Conservation (phyloP, 2,888 invertebrate genomes). For the Smittia aterrima region DNA sequence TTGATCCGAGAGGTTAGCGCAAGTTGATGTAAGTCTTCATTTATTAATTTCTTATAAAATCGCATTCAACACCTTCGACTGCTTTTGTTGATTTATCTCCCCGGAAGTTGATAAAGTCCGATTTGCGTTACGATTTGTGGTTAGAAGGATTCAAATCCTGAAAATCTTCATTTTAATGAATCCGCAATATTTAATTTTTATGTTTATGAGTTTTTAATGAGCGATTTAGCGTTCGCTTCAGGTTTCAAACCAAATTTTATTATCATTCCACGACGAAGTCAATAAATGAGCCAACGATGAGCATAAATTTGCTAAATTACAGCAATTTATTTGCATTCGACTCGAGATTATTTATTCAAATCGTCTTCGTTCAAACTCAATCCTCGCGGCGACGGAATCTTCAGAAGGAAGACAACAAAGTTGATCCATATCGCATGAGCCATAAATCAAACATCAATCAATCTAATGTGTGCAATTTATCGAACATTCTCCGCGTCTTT, state of each 20-base stretch:
- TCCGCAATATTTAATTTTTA: no score
- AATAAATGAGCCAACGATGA: no score
- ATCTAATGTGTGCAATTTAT: constrained; percentile 36
- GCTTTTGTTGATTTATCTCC: constrained; percentile 32
- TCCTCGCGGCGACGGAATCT: background rate
- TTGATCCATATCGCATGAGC: constrained; percentile 29
- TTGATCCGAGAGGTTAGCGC: background rate
- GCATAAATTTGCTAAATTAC: background rate
- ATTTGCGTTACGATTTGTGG: no score
- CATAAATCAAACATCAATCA: constrained; percentile 41
- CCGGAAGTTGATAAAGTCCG: no score
- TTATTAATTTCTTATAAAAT: constrained; percentile 18
- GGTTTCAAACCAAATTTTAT: no score
- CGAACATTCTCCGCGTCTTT: constrained; percentile 2
- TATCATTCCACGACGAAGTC: no score
- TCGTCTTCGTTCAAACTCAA: background rate
- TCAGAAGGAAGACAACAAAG: background rate
- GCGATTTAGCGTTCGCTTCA: no score
- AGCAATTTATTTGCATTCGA: background rate
- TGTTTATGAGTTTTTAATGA: no score
- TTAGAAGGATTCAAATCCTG: no score
- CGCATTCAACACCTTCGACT: background rate
- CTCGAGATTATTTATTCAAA: background rate
- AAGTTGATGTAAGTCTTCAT: background rate
- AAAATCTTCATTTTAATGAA: no score